Evolutionary conservation across 2,797 vertebrate genomes (phyloP), one percentile per base, ranked within the genome.

Genomic region (Toxotes lorentzi): DNA sequence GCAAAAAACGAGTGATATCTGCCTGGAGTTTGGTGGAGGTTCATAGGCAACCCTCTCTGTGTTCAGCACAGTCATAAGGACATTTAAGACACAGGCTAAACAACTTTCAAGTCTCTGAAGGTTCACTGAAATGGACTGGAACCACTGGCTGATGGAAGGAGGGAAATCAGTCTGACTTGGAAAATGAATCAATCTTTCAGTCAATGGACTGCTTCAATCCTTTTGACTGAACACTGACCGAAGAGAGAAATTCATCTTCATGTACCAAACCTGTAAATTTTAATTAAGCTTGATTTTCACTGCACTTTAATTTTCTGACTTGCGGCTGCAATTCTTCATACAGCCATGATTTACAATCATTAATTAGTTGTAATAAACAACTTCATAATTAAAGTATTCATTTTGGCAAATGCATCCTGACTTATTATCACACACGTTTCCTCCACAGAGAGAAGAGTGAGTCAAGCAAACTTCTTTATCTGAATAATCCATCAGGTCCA

Each of bases 271-370:
- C 17, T 9, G 14, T 21, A 47, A 50, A 53, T 45, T 45, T 58
- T 4, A 54, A 54, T 34, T 40, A 70, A 59, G 5, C 67, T 9
- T 27, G 60, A 47, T 60, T 76, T 66, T 56, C 6, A 23, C 17
- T 13, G 24, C 2, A 48, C 35, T 61, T 65, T 32, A 40, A 64
- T 47, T 40, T n/a, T 4, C 5, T 34, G 27, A 63, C 32, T 51
- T 27, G 19, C 11, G 13, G 60, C 62, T 1, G 3, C 10, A 27
- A 50, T 5, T 56, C n/a, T 63, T 59, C 21, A 24, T 1, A 24
- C 57, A 56, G n/a, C 11, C 43, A 8, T 41, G 13, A 6, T 62
- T 67, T 41, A 58, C 14, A 71, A 19, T 57, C 14, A 70, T 12
- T 27, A 9, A 63, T 0, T 3, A 17, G 4, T 1, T 67, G 47